phyloP scores from a whole-genome alignment of 2,797 vertebrate species.

The Rhincodon typus region DNA sequence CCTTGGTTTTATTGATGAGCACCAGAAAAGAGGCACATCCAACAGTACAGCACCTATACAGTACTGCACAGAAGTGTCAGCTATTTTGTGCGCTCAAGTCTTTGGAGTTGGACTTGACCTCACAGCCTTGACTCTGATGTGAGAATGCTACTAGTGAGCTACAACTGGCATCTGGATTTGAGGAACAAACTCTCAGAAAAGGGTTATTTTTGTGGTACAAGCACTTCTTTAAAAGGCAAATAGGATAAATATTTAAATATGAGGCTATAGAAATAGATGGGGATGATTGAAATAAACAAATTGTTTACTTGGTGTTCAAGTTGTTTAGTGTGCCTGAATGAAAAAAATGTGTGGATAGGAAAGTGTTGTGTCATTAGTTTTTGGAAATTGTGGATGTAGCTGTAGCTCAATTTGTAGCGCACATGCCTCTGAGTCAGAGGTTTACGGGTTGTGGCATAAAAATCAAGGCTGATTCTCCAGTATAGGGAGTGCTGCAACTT shows the following conservation, averaged over 20 bases:
- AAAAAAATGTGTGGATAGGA: not conserved
- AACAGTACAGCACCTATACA: not conserved
- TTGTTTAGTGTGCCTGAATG: too few species aligned
- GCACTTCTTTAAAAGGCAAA: not conserved
- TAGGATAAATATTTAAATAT: not conserved
- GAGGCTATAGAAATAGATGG: too few species aligned
- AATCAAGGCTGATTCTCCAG: too few species aligned
- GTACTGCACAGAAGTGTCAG: not conserved
- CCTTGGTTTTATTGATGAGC: not conserved
- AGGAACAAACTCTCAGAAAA: too few species aligned
- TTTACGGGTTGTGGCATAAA: too few species aligned
- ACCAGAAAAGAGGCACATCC: not conserved
- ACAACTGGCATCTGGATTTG: not conserved
- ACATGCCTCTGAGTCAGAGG: too few species aligned
- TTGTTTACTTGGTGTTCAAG: not conserved
- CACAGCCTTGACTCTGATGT: not conserved
- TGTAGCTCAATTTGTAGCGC: too few species aligned
- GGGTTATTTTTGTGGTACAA: too few species aligned
- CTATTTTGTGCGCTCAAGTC: not conserved
- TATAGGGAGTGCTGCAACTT: too few species aligned
- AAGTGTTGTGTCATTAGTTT: not conserved
- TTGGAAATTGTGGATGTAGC: not conserved
- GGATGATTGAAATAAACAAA: too few species aligned
- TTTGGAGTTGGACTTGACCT: not conserved
- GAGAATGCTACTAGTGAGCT: not conserved